Evolutionary conservation across 2,888 invertebrate species (phyloP).

Genomic region (Polydrusus pterygomalis): DNA sequence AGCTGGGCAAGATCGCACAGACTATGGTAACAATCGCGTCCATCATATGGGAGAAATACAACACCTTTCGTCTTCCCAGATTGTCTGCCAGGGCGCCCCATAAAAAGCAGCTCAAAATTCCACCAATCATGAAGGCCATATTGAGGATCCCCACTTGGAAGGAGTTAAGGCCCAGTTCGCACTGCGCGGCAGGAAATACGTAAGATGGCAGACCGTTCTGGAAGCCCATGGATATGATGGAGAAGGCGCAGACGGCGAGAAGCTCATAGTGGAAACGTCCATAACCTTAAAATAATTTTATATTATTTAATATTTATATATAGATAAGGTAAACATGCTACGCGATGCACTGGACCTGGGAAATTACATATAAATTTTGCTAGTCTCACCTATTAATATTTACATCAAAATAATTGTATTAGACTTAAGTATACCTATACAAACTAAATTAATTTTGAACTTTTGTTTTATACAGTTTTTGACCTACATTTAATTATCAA

Average conservation of each 20-base stretch:
- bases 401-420: too few species aligned
- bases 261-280: conserved; percentile 81
- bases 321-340: background rate
- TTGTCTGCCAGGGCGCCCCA: conserved; percentile 89
- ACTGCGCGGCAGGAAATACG: conserved; percentile 82
- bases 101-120: conserved; percentile 83
- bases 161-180: conserved; percentile 80
- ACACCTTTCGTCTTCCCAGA: conserved; percentile 79
- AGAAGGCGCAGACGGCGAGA: conserved; percentile 78
- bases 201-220: conserved; percentile 83
- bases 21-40: conserved; percentile 72
- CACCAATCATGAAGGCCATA: conserved; percentile 83
- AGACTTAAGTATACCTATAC: too few species aligned
- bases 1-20: conserved; percentile 58
- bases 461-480: too few species aligned
- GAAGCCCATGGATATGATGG: conserved; percentile 78
- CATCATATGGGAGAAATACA: conserved; percentile 66
- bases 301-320: background rate
- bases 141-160: conserved; percentile 82
- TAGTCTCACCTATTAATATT: too few species aligned
- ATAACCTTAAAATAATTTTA: conserved; percentile 74
- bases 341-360: too few species aligned
- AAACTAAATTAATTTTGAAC: too few species aligned
- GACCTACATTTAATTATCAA: too few species aligned
- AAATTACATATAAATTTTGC: too few species aligned